Evolutionary conservation across 1,140 invertebrate species (phyloP).

Genomic region (Drosophila willistoni): DNA sequence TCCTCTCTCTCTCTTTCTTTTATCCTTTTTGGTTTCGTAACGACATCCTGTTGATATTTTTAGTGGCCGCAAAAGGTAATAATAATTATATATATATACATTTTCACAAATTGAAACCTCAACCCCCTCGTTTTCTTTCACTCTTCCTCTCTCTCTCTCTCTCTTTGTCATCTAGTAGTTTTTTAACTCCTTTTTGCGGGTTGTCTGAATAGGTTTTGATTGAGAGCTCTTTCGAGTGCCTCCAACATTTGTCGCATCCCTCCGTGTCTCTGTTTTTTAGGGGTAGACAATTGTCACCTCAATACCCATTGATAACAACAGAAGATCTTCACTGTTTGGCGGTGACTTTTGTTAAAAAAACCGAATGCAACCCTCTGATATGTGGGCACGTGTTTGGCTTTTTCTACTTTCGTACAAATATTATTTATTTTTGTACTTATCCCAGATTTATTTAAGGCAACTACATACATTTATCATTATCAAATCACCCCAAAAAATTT

Average conservation of each 20-base stretch:
- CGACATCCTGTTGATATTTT: slow-evolving; percentile 63
- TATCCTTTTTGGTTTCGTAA: slow-evolving; percentile 47
- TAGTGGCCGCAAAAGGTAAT: slow-evolving; percentile 56
- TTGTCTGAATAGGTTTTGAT: slow-evolving; percentile 45
- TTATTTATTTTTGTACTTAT: slow-evolving; percentile 39
- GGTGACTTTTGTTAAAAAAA: slow-evolving; percentile 46
- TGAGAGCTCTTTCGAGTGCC: slow-evolving; percentile 41
- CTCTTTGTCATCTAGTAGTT: background rate
- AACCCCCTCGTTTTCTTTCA: background rate
- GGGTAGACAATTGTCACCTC: slow-evolving; percentile 23
- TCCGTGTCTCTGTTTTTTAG: slow-evolving; percentile 2
- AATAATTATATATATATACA: slow-evolving; percentile 31
- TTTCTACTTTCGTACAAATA: slow-evolving; percentile 28
- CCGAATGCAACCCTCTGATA: slow-evolving; percentile 36
- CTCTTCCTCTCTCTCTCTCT: too few species aligned
- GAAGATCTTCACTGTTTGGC: slow-evolving; percentile 23
- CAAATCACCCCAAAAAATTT: background rate
- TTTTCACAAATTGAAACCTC: slow-evolving; percentile 26
- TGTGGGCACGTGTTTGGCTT: slow-evolving; percentile 53
- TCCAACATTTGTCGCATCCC: slow-evolving; percentile 16
- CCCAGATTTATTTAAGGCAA: slow-evolving; percentile 9
- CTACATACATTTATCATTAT: background rate
- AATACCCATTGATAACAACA: slow-evolving; percentile 33
- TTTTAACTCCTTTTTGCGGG: slow-evolving; percentile 7
- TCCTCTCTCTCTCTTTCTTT: slow-evolving; percentile 21